Percentiles rank a stretch among this genome's conserved stretches.
Evolutionary conservation across 1,140 invertebrate species (phyloP).

Genomic region (Caenorhabditis elegans): DNA sequence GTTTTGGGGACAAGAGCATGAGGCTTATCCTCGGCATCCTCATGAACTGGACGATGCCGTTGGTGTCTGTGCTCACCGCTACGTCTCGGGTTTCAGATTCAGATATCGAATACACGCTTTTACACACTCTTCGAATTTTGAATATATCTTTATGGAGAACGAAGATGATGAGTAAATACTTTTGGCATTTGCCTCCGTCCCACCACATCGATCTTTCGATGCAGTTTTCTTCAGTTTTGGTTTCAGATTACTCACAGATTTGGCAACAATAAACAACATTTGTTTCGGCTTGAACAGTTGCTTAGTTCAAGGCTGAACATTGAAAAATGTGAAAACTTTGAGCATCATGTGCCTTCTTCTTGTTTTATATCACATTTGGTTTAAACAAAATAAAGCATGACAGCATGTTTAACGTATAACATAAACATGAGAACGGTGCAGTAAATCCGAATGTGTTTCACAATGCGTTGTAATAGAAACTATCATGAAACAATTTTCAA

Average conservation of each 20-base stretch:
- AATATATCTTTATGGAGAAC: slow-evolving; percentile 22
- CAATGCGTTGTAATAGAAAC: too few relatives aligned
- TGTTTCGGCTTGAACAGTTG: background rate
- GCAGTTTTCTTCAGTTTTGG: background rate
- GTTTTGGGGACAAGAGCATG: background rate
- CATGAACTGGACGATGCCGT: background rate
- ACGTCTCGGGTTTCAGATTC: slow-evolving; percentile 8
- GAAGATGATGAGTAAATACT: slow-evolving; percentile 29
- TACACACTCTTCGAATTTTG: slow-evolving; percentile 5
- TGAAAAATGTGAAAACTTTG: slow-evolving; percentile 14
- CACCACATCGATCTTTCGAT: background rate
- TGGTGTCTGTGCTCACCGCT: background rate
- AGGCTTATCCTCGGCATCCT: background rate
- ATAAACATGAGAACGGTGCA: too few relatives aligned
- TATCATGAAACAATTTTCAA: too few relatives aligned
- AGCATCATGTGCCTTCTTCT: too few relatives aligned
- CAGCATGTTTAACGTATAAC: too few relatives aligned
- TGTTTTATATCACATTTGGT: too few relatives aligned
- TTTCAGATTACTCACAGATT: slow-evolving; percentile 19
- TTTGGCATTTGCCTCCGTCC: slow-evolving; percentile 13
- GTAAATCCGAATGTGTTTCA: too few relatives aligned
- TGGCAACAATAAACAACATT: slow-evolving; percentile 11
- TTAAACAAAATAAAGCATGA: too few relatives aligned
- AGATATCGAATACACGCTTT: slow-evolving; percentile 24
- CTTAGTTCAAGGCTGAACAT: background rate